These are phyloP conservation scores for Allolobophora icterica DNA, from an alignment of 2,888 invertebrate genomes.

Conservation along the genomic window DNA sequence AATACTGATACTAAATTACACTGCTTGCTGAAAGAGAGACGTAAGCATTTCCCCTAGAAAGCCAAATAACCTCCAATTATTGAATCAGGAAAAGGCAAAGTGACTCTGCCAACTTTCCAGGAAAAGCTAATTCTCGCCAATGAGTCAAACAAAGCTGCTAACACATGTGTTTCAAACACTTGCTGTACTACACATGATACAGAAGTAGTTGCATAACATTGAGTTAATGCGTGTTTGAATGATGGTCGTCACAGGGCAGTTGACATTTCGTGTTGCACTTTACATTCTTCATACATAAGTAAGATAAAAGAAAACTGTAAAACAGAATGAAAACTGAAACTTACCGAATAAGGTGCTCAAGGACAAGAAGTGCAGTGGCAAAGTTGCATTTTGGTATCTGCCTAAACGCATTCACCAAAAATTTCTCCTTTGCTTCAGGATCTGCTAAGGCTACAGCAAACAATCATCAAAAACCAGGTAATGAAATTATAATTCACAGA, in stretches of 20 bases:
- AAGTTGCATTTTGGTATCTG: slow-evolving; percentile 85
- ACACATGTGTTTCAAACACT: too few species aligned
- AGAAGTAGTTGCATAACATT: too few species aligned
- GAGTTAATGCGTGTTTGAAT: neutral
- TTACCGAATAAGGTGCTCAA: slow-evolving; percentile 87
- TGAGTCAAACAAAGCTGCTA: too few species aligned
- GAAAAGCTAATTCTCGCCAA: too few species aligned
- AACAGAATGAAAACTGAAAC: neutral
- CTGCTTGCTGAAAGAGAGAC: too few species aligned
- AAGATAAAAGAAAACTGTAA: neutral
- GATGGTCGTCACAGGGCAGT: neutral
- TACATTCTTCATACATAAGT: neutral
- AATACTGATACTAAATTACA: too few species aligned
- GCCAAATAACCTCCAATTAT: neutral
- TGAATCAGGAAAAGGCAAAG: neutral
- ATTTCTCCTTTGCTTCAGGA: slow-evolving; percentile 65
- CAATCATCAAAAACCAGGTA: neutral
- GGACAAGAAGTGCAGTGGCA: slow-evolving; percentile 82
- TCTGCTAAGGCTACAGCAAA: slow-evolving; percentile 51
- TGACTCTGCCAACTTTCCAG: neutral
- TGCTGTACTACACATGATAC: too few species aligned
- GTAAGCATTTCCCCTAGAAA: neutral
- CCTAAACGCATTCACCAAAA: slow-evolving; percentile 74
- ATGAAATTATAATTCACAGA: neutral
- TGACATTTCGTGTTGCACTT: neutral